Percentiles rank a stretch among this genome's conserved stretches.
Evolutionary conservation across 64 coral and sea anemone species (phyloP).

Genomic region (Porites australiensis): DNA sequence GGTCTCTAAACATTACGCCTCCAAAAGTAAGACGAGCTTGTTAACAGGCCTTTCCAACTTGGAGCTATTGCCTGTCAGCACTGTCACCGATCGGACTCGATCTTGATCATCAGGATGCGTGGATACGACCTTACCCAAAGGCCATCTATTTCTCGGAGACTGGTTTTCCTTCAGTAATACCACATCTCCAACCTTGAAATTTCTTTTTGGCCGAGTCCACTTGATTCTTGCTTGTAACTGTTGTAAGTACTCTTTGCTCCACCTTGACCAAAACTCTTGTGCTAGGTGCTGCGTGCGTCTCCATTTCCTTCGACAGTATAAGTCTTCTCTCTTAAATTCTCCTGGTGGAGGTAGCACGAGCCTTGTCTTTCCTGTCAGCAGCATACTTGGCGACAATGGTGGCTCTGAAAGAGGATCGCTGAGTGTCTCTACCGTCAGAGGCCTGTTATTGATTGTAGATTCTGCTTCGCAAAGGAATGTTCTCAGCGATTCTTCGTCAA

Average conservation of each 20-base stretch:
- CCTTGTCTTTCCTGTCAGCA: constrained; percentile 49
- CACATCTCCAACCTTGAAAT: constrained; percentile 32
- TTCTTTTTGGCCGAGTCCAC: constrained; percentile 18
- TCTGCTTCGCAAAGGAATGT: constrained; percentile 69
- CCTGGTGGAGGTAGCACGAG: constrained; percentile 45
- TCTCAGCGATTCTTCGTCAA: constrained; percentile 62
- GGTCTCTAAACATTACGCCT: constrained; percentile 3
- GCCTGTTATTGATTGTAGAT: constrained; percentile 55
- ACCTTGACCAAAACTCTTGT: constrained; percentile 58
- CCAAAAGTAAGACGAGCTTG: constrained; percentile 24
- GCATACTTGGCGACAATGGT: constrained; percentile 61
- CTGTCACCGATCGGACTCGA: neutral
- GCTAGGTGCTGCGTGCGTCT: constrained; percentile 39
- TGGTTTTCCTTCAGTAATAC: constrained; percentile 28
- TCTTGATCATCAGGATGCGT: constrained; percentile 42
- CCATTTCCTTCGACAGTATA: too few species aligned
- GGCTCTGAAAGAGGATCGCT: constrained; percentile 11
- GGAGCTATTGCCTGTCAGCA: constrained; percentile 3
- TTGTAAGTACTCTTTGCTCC: constrained; percentile 61
- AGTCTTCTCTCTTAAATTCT: constrained; percentile 30
- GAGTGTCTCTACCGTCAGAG: constrained; percentile 70
- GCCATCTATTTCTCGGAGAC: neutral
- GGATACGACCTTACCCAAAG: neutral
- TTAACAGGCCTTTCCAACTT: constrained; percentile 20
- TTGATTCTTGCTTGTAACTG: constrained; percentile 36